These are phyloP conservation scores for Cydia fagiglandana DNA, from an alignment of 1,140 invertebrate species.

Conservation along the genomic window DNA sequence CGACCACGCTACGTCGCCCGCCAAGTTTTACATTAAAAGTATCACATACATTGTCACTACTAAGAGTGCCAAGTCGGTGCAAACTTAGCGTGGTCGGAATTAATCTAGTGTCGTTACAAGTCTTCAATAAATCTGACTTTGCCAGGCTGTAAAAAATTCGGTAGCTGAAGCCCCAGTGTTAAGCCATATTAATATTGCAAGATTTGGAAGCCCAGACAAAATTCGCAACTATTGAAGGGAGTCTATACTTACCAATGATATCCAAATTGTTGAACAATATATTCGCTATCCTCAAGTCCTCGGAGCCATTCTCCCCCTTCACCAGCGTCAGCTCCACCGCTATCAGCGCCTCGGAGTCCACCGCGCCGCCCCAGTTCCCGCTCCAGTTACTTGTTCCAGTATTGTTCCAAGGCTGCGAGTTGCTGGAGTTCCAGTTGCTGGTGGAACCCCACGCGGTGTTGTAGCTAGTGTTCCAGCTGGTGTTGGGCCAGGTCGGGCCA, in stretches of 20 bases:
- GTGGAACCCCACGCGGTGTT: conserved; percentile 36
- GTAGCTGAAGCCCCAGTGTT: too few relatives aligned
- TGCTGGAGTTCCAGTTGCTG: conserved; percentile 39
- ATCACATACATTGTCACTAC: too few relatives aligned
- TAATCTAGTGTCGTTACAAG: too few relatives aligned
- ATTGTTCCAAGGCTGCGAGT: conserved; percentile 26
- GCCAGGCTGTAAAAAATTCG: too few relatives aligned
- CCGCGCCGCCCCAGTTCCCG: conserved; percentile 61
- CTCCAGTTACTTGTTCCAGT: background rate
- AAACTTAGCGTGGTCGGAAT: too few relatives aligned
- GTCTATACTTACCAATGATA: conserved; percentile 86
- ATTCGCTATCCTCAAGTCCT: conserved; percentile 88
- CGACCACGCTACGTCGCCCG: too few relatives aligned
- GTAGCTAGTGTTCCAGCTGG: conserved; percentile 34
- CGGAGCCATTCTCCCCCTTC: conserved; percentile 80
- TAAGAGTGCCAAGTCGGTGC: too few relatives aligned
- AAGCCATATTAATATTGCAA: too few relatives aligned
- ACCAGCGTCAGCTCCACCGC: conserved; percentile 89
- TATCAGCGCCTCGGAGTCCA: conserved; percentile 91
- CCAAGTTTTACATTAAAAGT: too few relatives aligned
- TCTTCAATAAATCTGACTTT: too few relatives aligned
- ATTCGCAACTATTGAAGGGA: too few relatives aligned
- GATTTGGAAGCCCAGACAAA: too few relatives aligned
- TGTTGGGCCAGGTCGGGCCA: conserved; percentile 43
- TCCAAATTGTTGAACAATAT: conserved; percentile 97